Percentiles rank a stretch among this genome's conserved stretches.
phyloP scores from a whole-genome alignment of 53 echinoderm and acorn worm genomes.

The Crossaster papposus region DNA sequence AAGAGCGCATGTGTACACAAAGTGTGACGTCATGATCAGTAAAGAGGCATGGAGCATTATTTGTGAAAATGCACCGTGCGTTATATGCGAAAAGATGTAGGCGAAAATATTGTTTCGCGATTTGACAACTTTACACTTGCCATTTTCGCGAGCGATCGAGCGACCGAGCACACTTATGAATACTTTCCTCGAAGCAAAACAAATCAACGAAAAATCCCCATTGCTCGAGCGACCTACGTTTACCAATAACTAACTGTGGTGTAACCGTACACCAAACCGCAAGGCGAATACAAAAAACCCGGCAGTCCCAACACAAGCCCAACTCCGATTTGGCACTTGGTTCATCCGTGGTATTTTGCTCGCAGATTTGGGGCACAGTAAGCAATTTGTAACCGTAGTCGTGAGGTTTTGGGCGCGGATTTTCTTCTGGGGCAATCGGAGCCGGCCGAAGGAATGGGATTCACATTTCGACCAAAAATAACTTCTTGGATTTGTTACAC shows the following conservation, averaged over 20 bases:
- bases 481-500: not conserved
- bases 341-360: not conserved
- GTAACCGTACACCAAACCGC: not conserved
- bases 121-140: no score
- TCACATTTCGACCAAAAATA: not conserved
- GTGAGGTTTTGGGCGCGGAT: not conserved
- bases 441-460: not conserved
- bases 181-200: not conserved
- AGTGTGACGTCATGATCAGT: no score
- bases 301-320: no score
- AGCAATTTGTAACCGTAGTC: slow-evolving; percentile 29
- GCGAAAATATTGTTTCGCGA: no score
- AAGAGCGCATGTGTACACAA: no score
- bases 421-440: not conserved
- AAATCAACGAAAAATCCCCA: not conserved
- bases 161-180: no score
- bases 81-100: no score
- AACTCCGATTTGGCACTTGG: not conserved
- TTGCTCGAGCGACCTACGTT: not conserved
- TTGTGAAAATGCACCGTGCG: no score
- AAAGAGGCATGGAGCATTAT: no score
- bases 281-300: not conserved
- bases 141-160: no score
- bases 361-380: not conserved
- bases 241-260: not conserved